Evolutionary conservation across 2,797 vertebrate genomes (phyloP).

Genomic region (Rhynchotus rufescens): DNA sequence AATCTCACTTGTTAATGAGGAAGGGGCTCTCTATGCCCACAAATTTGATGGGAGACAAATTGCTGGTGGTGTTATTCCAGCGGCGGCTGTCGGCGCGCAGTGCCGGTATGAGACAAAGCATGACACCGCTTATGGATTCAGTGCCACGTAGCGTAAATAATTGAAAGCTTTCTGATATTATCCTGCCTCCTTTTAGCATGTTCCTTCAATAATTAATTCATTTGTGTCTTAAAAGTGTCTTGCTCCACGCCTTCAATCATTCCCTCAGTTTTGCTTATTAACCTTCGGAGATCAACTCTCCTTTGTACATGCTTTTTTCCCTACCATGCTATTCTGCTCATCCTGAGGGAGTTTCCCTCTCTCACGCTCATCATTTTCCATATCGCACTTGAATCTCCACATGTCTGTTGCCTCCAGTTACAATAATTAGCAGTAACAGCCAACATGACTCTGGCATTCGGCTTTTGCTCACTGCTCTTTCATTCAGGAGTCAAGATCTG

Average conservation of each 20-base stretch:
- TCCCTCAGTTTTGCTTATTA: conserved; percentile 29
- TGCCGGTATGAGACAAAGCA: background rate
- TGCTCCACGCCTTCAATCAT: background rate
- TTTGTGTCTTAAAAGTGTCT: conserved; percentile 11
- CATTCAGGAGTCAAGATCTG: background rate
- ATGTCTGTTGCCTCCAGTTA: background rate
- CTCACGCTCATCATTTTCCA: fast-evolving
- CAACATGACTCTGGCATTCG: background rate
- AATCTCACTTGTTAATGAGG: conserved; percentile 33
- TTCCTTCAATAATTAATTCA: conserved; percentile 53
- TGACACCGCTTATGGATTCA: background rate
- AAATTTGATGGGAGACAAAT: conserved; percentile 1
- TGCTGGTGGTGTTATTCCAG: background rate
- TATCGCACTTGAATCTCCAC: background rate
- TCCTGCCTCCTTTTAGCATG: conserved; percentile 35
- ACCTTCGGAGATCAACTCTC: background rate
- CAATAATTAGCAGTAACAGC: background rate
- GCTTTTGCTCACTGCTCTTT: background rate
- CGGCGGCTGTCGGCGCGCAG: background rate
- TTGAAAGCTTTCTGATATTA: conserved; percentile 58
- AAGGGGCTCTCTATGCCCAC: background rate
- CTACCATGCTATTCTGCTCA: background rate
- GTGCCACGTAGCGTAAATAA: conserved; percentile 62
- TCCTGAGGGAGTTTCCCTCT: background rate
- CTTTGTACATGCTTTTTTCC: background rate